Base-by-base conservation (phyloP, 1,140 invertebrate species). In the Camponotus floridanus region DNA sequence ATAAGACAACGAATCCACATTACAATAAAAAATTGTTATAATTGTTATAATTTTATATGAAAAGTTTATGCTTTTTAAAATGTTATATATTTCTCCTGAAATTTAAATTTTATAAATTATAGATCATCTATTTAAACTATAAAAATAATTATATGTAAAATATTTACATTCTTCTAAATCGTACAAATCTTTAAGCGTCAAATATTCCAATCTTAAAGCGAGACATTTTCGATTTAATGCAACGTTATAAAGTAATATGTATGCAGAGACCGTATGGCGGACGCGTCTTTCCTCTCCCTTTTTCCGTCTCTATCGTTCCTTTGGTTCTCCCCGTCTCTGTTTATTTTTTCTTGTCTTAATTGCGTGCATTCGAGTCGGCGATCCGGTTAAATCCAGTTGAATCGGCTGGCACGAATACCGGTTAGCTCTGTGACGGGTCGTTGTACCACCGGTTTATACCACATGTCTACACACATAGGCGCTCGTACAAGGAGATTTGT, bases 321-420 rank as follows among this genome's bases (percentile, higher is more conserved):
- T 39, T 8, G 11, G 21, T 45, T 48, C 39, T 80, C n/a, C 71
- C 64, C 13, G 13, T 68, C 51, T 18, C 13, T 1, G 18, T 62
- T 85, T 55, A 26, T 33, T 85, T 26, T 18, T 68, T 57, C 42
- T 48, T 33, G 39, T 84, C 85, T 61, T 78, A 85, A 90, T 87
- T 85, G 36, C 48, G 68, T 13, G 55, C 59, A 48, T 62, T 73
- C 76, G 55, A 76, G 68, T 31, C 15, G n/a, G 21, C 31, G 15
- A 85, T 83, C 92, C 86, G 87, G 92, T 91, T 91, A 48, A 74
- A 92, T 87, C 91, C 91, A 86, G 92, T 92, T 88, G 5, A 55
- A 45, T 64, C 61, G 64, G n/a, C 48, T 3, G 84, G 68, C 48
- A 59, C 42, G 76, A 68, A 90, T 90, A 88, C 91, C 87, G 74